Base-by-base conservation (phyloP, 1,140 invertebrate species). In the Chironomus striatipennis region DNA sequence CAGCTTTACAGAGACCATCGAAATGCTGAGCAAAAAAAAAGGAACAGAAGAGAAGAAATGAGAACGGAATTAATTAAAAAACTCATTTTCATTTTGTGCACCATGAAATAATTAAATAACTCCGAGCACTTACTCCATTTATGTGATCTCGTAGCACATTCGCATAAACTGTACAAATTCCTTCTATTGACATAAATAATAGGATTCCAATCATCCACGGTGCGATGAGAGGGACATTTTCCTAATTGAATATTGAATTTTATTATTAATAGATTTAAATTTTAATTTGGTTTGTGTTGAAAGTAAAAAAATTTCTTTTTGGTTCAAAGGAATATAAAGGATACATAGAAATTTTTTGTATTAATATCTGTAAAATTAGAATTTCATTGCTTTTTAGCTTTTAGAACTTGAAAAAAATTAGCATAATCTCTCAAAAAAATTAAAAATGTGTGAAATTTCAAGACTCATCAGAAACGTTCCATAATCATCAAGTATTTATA, bases 91-190 rank as follows among this genome's bases (percentile, higher is more conserved):
- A n/a, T n/a, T n/a, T n/a, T n/a, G n/a, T n/a, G n/a, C n/a, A n/a
- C n/a, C n/a, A 34, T 12, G 2, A 42, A 42, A 42, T 43, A 6
- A n/a, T 18, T 17, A 24, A 24, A 24, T 21, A 73, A 57, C 18
- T 72, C n/a, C 1, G 21, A 21, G 17, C 73, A 79, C 80, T 82
- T 78, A 85, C 84, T 78, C 79, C 81, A 76, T 85, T 85, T 73
- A 85, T 82, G 76, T 85, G 84, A 77, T 85, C 84, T 75, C 84
- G 77, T n/a, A 85, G 78, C 1, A 85, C 83, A 75, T 85, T 85
- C 0, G 84, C 84, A 76, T 85, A 85, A 15, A 85, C 83, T 79
- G 84, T 84, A n/a, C 83, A 79, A n/a, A 85, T 82, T 8, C 83
- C 84, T 78, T 85, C 84, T 65, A 85, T 77, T 6, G 84, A 80